Evolutionary conservation across 2,888 invertebrate species (phyloP), one percentile per base, ranked within the genome.

Genomic region (Tineola bisselliella): DNA sequence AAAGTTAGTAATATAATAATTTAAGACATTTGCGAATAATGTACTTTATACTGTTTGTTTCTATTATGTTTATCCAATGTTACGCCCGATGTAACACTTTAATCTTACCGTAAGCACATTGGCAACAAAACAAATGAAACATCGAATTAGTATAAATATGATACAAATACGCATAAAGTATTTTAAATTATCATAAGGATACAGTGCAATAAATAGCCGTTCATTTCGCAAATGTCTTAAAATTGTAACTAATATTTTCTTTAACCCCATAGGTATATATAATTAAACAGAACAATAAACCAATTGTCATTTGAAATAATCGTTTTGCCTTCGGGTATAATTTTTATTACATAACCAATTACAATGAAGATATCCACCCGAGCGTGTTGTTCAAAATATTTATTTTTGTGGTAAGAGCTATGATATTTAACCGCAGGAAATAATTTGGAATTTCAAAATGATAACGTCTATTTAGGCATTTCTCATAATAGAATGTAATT

Each of bases 401-500:
- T 58, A 33, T 13, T 58, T 58, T 58, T 58, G 58, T 58, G 58
- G 58, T 58, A 58, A 58, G 30, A 58, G 56, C 56, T 56, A 56
- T 56, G 25, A 56, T 30, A 56, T 56, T 56, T 25, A 56, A 56
- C 56, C 56, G 56, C 56, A 56, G 58, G 58, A 33, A 58, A 58
- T 33, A 58, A 58, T 33, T 33, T 58, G 33, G 31, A 58, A 15
- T 58, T 58, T 25, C 58, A 58, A 58, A 58, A 58, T 58, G 33
- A 58, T 58, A 31, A 17, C 13, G 11, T 58, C 33, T 33, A 33
- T 58, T 58, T 33, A 58, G 33, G 6, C 58, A 58, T 58, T 58
- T 58, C 58, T 58, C 58, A 58, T 58, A 58, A 58, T 58, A 33
- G 58, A 58, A 58, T n/a, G 58, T 58, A 58, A 58, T 58, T 58